Evolutionary conservation across 1,140 invertebrate species (phyloP), one percentile per base, ranked within the genome.

Genomic region (Calosoma granatense): DNA sequence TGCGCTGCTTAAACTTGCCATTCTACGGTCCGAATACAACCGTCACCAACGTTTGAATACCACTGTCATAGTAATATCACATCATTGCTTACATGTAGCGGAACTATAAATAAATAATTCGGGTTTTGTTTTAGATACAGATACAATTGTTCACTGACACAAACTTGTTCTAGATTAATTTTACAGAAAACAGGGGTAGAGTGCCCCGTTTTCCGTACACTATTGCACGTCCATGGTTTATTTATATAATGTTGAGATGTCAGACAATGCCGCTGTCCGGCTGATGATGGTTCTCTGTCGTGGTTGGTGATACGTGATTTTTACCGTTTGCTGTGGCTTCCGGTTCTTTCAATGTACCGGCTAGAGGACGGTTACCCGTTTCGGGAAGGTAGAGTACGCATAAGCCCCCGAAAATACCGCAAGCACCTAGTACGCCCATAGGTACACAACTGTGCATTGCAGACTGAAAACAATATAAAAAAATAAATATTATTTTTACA

Each of bases 361-460:
- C 39, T 54, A 70, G 60, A 2, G 69, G 67, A 26, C 56, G 55
- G 20, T 65, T 67, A 2, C 74, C 70, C 4, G 80, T 82, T 65
- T 83, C 81, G 1, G 80, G 79, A 22, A 84, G 64, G 17, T 85
- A 67, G 0, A 82, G 67, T 6, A 85, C 77, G 20, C 78, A 77
- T 26, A 76, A 65, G 2, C 83, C 83, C 9, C 83, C 84, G 21
- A 84, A 64, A 2, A 81, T 71, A 4, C 81, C 82, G 39, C 76
- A 69, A 1, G 74, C 72, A 11, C 83, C 82, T 62, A 85, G 76
- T 2, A 84, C 75, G 36, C 75, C 70, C 73, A 85, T 76, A 1
- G 83, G 83, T 52, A 85, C 65, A 61, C 78, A 72, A 2, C 65
- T 64, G 58, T 80, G 75, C 53, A 83, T 53, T 2, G 61, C 64